Evolutionary conservation across 2,113 vertebrate species (phyloP).

Genomic region (Paedocypris sp.): DNA sequence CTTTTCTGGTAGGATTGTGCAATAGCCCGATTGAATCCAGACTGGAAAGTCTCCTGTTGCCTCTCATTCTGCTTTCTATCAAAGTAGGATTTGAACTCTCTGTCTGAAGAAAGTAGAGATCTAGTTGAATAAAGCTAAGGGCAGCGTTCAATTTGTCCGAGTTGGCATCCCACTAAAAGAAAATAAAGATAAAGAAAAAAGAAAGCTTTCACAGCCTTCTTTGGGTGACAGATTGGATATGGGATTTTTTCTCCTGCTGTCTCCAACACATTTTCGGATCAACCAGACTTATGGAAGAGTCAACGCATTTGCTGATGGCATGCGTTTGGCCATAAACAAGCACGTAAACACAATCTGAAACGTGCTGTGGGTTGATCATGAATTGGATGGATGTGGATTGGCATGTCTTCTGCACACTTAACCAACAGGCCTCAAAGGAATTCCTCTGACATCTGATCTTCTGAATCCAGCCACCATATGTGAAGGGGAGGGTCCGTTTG

Average conservation of each 20-base stretch:
- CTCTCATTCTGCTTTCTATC: background rate
- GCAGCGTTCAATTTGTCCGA: too few relatives aligned
- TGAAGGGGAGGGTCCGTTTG: slow-evolving; percentile 3
- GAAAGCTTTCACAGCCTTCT: too few relatives aligned
- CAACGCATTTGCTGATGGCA: background rate
- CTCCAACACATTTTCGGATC: background rate
- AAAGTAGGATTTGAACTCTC: background rate
- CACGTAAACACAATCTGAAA: background rate
- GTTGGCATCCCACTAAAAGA: too few relatives aligned
- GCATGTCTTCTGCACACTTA: background rate
- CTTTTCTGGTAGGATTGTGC: slow-evolving; percentile 26
- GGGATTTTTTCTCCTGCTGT: too few relatives aligned
- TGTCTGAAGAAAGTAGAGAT: background rate
- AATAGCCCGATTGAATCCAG: slow-evolving; percentile 6
- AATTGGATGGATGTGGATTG: background rate
- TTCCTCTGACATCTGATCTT: slow-evolving; percentile 55
- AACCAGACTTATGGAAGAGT: background rate
- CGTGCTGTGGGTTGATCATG: background rate
- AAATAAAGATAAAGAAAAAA: too few relatives aligned
- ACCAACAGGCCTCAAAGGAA: slow-evolving; percentile 35
- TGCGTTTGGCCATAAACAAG: background rate
- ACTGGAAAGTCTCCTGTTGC: background rate
- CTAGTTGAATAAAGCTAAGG: too few relatives aligned
- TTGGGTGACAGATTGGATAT: too few relatives aligned
- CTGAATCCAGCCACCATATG: slow-evolving; percentile 16